These are phyloP conservation scores for Tupiocoris notatus DNA, from an alignment of 2,888 invertebrate species.

Conservation along the genomic window DNA sequence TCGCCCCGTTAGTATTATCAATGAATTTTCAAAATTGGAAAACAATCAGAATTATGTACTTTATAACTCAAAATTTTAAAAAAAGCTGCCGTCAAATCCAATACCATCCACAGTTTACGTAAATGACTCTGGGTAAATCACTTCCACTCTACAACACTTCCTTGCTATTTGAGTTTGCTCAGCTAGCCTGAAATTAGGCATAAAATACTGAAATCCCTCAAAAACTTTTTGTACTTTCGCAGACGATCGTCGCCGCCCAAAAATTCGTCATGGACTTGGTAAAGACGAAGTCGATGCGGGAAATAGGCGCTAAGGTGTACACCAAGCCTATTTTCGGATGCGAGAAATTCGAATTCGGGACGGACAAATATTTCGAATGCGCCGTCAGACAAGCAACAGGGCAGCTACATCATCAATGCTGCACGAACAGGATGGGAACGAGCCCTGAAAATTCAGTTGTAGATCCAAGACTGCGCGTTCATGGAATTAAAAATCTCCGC, in stretches of 20 bases:
- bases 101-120: too few relatives aligned
- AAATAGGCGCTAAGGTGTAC: conserved; percentile 59
- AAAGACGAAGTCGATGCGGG: conserved; percentile 58
- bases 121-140: too few relatives aligned
- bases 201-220: too few relatives aligned
- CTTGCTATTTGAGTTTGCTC: neutral
- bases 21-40: too few relatives aligned
- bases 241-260: conserved; percentile 9
- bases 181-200: too few relatives aligned
- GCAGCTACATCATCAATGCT: conserved; percentile 66
- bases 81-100: too few relatives aligned
- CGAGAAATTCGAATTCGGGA: conserved; percentile 60
- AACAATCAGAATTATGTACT: too few relatives aligned
- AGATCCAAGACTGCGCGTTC: conserved; percentile 54
- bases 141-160: neutral
- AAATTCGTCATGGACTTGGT: conserved; percentile 53
- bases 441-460: conserved; percentile 49
- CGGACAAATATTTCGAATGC: conserved; percentile 73
- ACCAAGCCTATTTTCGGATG: conserved; percentile 68
- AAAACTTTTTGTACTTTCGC: too few relatives aligned
- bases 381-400: conserved; percentile 68
- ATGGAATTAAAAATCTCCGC: conserved; percentile 56
- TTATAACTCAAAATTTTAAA: too few relatives aligned
- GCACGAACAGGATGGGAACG: conserved; percentile 52
- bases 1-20: too few relatives aligned